phyloP scores from a whole-genome alignment of 1,140 invertebrate species.

The Thereuonema tuberculata region DNA sequence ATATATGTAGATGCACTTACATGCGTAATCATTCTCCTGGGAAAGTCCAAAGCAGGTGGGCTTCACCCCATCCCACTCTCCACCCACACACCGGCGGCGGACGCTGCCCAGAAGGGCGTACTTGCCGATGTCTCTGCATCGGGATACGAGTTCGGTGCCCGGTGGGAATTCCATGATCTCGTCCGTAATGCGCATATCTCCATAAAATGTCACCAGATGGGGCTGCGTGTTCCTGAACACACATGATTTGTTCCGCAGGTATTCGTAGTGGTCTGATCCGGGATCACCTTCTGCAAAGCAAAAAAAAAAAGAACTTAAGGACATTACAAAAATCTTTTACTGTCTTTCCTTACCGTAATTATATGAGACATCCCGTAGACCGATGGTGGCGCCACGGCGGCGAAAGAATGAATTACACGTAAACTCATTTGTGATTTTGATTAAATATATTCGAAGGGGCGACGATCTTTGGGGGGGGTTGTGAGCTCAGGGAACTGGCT shows the following conservation, averaged over 20 bases:
- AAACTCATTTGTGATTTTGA: no score
- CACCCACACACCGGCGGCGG: slow-evolving; percentile 49
- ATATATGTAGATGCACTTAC: no score
- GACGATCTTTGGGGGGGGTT: no score
- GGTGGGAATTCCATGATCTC: slow-evolving; percentile 58
- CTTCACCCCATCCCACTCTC: slow-evolving; percentile 60
- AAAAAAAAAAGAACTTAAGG: slow-evolving; percentile 6
- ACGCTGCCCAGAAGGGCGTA: slow-evolving; percentile 42
- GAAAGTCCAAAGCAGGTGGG: slow-evolving; percentile 64
- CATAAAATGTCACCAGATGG: slow-evolving; percentile 61
- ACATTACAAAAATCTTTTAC: slow-evolving; percentile 1
- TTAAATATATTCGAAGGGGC: no score
- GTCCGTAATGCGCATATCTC: slow-evolving; percentile 57
- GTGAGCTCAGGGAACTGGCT: no score
- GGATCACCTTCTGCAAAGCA: slow-evolving; percentile 37
- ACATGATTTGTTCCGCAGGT: slow-evolving; percentile 48
- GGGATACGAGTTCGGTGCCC: slow-evolving; percentile 48
- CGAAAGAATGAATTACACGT: no score
- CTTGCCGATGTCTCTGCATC: slow-evolving; percentile 70
- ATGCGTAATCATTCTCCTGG: slow-evolving; percentile 69
- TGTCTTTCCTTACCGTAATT: no score
- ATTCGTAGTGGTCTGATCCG: slow-evolving; percentile 21
- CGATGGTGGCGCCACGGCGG: slow-evolving; percentile 7
- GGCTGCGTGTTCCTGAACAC: slow-evolving; percentile 57
- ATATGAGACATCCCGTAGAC: no score